These are phyloP conservation scores for Cryptomyrus ogoouensis DNA, from an alignment of 2,113 vertebrate species.

Conservation along the genomic window DNA sequence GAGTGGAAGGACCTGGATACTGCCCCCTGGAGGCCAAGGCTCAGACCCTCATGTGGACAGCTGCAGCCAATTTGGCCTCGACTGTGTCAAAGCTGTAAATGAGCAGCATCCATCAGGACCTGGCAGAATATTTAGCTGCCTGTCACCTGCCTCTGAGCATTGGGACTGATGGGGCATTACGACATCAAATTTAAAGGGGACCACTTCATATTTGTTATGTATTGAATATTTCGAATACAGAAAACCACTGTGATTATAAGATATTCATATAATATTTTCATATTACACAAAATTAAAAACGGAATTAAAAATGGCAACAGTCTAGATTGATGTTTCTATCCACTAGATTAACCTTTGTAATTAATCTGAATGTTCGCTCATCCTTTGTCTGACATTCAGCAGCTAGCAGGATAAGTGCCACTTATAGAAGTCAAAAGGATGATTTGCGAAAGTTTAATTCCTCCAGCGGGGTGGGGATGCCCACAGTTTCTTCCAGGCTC, in stretches of 20 bases:
- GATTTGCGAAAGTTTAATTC: background rate
- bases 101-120: slow-evolving; percentile 44
- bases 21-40: background rate
- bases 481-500: background rate
- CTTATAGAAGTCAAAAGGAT: background rate
- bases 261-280: background rate
- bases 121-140: slow-evolving; percentile 19
- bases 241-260: background rate
- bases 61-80: slow-evolving; percentile 13
- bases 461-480: background rate
- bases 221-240: background rate
- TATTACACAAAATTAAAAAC: background rate
- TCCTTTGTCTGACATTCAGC: slow-evolving; percentile 1
- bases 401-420: background rate
- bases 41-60: background rate
- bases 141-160: slow-evolving; percentile 11
- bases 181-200: background rate
- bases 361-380: background rate
- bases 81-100: slow-evolving; percentile 37
- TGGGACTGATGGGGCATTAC: background rate
- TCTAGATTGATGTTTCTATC: background rate
- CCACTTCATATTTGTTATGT: background rate
- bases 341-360: background rate
- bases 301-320: background rate
- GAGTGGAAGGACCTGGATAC: background rate